Conservation (phyloP, 2,797 vertebrate genomes). For the Cryptoblepharus egeriae region DNA sequence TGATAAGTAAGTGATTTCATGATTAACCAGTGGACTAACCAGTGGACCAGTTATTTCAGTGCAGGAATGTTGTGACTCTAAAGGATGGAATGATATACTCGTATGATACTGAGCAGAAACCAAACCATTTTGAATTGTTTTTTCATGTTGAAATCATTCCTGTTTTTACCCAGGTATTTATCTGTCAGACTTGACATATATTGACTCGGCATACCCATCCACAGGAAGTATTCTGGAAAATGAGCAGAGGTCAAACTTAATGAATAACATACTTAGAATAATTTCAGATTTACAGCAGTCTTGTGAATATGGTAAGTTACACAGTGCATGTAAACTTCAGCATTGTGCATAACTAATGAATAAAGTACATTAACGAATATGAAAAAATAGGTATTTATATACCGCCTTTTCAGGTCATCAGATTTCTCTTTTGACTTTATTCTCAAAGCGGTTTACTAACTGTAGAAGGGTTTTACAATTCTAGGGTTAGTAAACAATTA, state of each 20-base stretch:
- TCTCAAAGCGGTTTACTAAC: too few relatives aligned
- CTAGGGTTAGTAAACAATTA: too few relatives aligned
- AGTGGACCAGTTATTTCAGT: not conserved
- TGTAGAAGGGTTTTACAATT: too few relatives aligned
- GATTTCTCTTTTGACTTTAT: too few relatives aligned
- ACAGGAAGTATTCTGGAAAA: constrained; percentile 98
- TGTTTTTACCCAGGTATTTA: constrained; percentile 89
- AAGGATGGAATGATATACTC: not conserved
- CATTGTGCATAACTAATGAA: not conserved
- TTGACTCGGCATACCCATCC: constrained; percentile 97
- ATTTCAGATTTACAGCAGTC: constrained; percentile 98
- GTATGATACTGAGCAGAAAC: not conserved
- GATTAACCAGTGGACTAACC: not conserved
- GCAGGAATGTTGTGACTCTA: not conserved
- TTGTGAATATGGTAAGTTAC: constrained; percentile 90
- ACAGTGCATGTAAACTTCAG: not conserved
- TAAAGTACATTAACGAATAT: constrained; percentile 6
- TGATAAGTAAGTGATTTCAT: not conserved
- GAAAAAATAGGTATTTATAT: too few relatives aligned
- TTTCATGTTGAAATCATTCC: constrained; percentile 17
- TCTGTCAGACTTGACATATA: constrained; percentile 96
- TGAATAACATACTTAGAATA: constrained; percentile 99
- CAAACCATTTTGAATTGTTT: not conserved
- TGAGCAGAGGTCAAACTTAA: constrained; percentile 96
- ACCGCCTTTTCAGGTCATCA: too few relatives aligned